phyloP scores from a whole-genome alignment of 2,888 invertebrate species.

The Gastracanthus pulcherrimus region DNA sequence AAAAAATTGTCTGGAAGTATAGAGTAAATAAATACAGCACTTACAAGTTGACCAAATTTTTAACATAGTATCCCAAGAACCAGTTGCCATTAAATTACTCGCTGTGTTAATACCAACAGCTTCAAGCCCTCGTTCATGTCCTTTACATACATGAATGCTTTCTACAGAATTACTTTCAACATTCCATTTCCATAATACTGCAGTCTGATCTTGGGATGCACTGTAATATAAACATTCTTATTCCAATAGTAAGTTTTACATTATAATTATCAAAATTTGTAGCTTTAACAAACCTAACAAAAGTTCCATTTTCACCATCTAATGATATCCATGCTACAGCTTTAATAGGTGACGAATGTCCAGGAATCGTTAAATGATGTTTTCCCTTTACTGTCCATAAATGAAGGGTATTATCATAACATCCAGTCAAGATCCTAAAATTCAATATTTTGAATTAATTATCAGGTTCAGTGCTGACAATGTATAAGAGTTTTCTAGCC shows the following conservation, averaged over 20 bases:
- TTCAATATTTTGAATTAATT: not conserved
- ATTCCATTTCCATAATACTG: slow-evolving; percentile 94
- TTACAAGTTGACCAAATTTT: slow-evolving; percentile 93
- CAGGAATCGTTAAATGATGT: slow-evolving; percentile 89
- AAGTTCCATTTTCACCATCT: slow-evolving; percentile 82
- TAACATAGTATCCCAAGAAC: slow-evolving; percentile 94
- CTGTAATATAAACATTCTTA: slow-evolving; percentile 78
- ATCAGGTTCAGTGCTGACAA: too few species aligned
- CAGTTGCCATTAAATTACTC: slow-evolving; percentile 85
- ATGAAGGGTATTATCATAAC: slow-evolving; percentile 95
- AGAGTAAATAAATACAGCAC: slow-evolving; percentile 61
- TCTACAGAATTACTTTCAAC: slow-evolving; percentile 86
- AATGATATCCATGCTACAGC: slow-evolving; percentile 91
- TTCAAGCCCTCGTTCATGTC: slow-evolving; percentile 96
- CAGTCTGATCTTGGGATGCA: slow-evolving; percentile 95
- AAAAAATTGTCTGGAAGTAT: not conserved
- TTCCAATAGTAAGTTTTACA: not conserved
- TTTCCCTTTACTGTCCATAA: slow-evolving; percentile 93
- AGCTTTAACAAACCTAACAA: slow-evolving; percentile 82
- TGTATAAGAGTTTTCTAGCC: too few species aligned
- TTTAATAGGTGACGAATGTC: slow-evolving; percentile 92
- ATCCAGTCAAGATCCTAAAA: slow-evolving; percentile 91
- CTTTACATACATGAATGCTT: slow-evolving; percentile 89
- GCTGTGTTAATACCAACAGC: slow-evolving; percentile 88
- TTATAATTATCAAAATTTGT: not conserved